Conservation (phyloP, 2,888 invertebrate genomes). For the Icerya purchasi region DNA sequence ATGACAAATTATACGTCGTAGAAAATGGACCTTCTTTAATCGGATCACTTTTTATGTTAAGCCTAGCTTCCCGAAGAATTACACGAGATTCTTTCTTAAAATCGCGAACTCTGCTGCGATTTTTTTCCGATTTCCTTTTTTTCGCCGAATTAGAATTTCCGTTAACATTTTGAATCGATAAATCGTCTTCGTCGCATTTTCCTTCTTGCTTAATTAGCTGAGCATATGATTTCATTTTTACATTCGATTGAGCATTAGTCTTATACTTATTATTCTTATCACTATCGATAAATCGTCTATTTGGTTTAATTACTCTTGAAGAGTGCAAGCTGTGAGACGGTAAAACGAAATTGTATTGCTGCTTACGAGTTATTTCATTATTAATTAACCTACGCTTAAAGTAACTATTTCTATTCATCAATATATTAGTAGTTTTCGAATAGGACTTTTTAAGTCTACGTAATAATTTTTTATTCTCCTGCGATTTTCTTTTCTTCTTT, state of each 20-base stretch:
- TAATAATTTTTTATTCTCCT: neutral
- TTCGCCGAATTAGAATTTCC: no score
- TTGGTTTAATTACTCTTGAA: slow-evolving; percentile 68
- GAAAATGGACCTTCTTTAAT: slow-evolving; percentile 14
- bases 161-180: no score
- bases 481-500: neutral
- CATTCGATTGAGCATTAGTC: neutral
- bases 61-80: slow-evolving; percentile 43
- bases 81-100: slow-evolving; percentile 28
- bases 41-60: slow-evolving; percentile 30
- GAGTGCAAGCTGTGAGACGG: slow-evolving; percentile 66
- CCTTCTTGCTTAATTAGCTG: neutral
- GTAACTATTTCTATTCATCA: neutral
- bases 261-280: slow-evolving; percentile 23
- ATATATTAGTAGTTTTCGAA: neutral
- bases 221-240: neutral
- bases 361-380: neutral
- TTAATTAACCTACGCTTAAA: neutral
- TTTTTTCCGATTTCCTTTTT: neutral
- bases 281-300: slow-evolving; percentile 57
- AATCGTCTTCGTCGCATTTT: no score
- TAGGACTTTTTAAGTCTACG: neutral
- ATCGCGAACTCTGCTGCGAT: neutral
- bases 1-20: slow-evolving; percentile 1
- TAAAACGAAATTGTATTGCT: slow-evolving; percentile 39